A percentile compares a stretch with the other conserved stretches of the same genome.
Conservation (phyloP, 2,888 invertebrate species). For the Dasysyrphus albostriatus region DNA sequence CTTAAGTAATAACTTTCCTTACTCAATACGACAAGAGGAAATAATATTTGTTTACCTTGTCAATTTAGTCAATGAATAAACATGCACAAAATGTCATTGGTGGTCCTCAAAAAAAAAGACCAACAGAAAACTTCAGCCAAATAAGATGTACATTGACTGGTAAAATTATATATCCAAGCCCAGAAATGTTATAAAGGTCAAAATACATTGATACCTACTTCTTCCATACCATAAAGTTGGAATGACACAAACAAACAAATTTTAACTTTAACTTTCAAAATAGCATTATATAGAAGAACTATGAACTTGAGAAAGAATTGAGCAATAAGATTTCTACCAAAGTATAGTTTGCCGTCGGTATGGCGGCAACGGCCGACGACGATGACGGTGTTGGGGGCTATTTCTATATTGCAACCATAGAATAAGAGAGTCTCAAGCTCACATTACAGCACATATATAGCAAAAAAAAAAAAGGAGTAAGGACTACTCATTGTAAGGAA, state of each 20-base stretch:
- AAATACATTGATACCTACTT: constrained; percentile 16
- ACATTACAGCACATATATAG: constrained; percentile 51
- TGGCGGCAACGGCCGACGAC: not conserved
- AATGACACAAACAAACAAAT: not conserved
- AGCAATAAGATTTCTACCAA: constrained; percentile 61
- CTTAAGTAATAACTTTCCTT: not conserved
- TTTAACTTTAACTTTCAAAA: not conserved
- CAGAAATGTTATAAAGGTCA: constrained; percentile 9
- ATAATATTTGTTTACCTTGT: not conserved
- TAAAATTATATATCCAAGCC: not conserved
- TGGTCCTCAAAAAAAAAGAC: not conserved
- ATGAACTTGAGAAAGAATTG: constrained; percentile 51
- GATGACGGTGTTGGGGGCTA: not conserved
- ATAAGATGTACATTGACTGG: not conserved
- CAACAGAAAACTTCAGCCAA: not conserved
- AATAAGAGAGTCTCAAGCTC: constrained; percentile 28
- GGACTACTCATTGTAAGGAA: constrained; percentile 28
- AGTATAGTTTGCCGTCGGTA: constrained; percentile 50
- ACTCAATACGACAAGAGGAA: not conserved
- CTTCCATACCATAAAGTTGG: not conserved
- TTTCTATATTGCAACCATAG: not conserved
- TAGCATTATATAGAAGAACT: constrained; percentile 2
- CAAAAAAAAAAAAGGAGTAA: not conserved
- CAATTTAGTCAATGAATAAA: not conserved
- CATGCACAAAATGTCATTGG: not conserved